Evolutionary conservation across 2,888 invertebrate species (phyloP).

Genomic region (Ferrisia virgata): DNA sequence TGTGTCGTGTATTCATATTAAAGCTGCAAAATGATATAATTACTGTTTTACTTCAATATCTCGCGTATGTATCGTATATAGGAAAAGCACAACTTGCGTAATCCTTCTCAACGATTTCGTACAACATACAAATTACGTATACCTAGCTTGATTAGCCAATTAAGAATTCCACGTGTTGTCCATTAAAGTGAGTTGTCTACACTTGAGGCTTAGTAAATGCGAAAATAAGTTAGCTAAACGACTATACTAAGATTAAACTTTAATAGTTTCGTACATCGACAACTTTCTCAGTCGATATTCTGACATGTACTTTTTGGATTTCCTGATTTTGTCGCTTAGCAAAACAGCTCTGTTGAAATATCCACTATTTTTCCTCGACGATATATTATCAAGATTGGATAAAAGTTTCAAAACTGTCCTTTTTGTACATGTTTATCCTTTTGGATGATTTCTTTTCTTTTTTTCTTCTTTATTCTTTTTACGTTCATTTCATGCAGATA

Average conservation of each 20-base stretch:
- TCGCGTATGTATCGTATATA: background rate
- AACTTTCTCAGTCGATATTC: background rate
- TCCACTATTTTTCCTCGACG: background rate
- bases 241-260: background rate
- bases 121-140: background rate
- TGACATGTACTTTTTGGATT: background rate
- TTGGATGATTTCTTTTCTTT: background rate
- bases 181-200: background rate
- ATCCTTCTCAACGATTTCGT: background rate
- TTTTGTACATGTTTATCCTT: background rate
- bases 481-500: too few species aligned
- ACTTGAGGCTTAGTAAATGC: background rate
- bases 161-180: conserved; percentile 10
- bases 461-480: too few species aligned
- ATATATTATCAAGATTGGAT: background rate
- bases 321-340: background rate
- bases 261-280: background rate
- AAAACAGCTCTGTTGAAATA: background rate
- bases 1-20: background rate
- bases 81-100: background rate
- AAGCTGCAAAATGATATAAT: background rate
- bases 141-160: background rate
- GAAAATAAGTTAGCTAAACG: background rate
- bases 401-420: background rate
- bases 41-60: background rate